Evolutionary conservation across 2,797 vertebrate species (phyloP), one percentile per base, ranked within the genome.

Genomic region (Coreius guichenoti): DNA sequence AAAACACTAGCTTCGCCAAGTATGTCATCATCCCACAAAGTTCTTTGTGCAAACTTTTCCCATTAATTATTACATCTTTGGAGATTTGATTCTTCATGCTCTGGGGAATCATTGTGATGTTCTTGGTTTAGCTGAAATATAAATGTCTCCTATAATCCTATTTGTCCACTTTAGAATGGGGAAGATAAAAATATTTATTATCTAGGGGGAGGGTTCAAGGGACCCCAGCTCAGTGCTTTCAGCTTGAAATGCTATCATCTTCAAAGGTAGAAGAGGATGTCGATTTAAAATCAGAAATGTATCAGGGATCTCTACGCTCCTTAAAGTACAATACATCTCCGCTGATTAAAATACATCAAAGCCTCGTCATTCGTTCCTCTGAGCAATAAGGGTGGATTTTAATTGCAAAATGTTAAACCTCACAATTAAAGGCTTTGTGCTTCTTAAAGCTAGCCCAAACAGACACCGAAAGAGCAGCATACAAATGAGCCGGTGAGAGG

Each of bases 371-470:
- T 97, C 96, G 92, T 94, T 96, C 93, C 94, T 96, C 94, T 94
- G 95, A 96, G 96, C 94, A 94, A 95, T 93, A 95, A 96, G 95
- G 96, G 95, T 96, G 96, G 95, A 96, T 97, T 97, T 98, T 97
- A 98, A 97, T 97, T 98, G 96, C 95, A 96, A 96, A 97, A 97
- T 96, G 97, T 97, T 97, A 97, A 97, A 97, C 94, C 95, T 96
- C 95, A 97, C 96, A 98, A 97, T 98, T 98, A 98, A 97, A 96
- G 96, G 94, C 96, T 95, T 95, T 95, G 94, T 96, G 94, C 95
- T 95, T 92, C 95, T 96, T 95, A 95, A 95, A 96, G 94, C 93
- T 94, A 96, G 96, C 95, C 96, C 95, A 97, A 97, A 97, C 95
- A 95, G 93, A 90, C 93, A 94, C 91, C 93, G 93, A 95, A 94